Conservation (phyloP, 2,113 vertebrate genomes). For the Actenoides hombroni region DNA sequence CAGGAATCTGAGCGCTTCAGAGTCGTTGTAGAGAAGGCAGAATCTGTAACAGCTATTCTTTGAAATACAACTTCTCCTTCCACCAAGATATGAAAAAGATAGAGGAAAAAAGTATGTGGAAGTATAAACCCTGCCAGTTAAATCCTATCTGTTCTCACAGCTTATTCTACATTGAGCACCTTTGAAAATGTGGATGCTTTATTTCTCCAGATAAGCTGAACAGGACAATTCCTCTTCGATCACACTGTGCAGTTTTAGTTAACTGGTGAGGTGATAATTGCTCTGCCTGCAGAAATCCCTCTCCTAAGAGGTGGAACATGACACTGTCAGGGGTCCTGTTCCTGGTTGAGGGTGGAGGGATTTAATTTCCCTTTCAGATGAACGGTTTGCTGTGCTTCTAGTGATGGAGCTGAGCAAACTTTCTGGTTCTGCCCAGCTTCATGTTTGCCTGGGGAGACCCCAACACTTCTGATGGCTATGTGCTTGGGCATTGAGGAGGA, state of each 20-base stretch:
- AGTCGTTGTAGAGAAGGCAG: background rate
- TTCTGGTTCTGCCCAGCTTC: background rate
- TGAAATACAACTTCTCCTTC: background rate
- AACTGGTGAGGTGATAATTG: background rate
- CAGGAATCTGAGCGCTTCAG: background rate
- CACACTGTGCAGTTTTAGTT: background rate
- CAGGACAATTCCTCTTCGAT: background rate
- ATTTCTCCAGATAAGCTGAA: background rate
- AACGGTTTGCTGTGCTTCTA: background rate
- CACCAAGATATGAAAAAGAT: background rate
- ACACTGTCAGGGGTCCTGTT: background rate
- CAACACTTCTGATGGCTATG: background rate
- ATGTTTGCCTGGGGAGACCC: background rate
- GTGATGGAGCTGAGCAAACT: background rate
- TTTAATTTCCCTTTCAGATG: background rate
- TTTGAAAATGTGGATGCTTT: background rate
- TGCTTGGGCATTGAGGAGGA: background rate
- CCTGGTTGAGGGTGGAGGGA: background rate
- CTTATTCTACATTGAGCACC: background rate
- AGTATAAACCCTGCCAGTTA: background rate
- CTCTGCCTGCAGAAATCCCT: background rate
- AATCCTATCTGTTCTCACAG: background rate
- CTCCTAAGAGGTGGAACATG: background rate
- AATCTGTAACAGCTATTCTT: background rate
- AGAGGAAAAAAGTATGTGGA: background rate